Evolutionary conservation across 1,140 invertebrate species (phyloP).

Genomic region (Temnothorax longispinosus): DNA sequence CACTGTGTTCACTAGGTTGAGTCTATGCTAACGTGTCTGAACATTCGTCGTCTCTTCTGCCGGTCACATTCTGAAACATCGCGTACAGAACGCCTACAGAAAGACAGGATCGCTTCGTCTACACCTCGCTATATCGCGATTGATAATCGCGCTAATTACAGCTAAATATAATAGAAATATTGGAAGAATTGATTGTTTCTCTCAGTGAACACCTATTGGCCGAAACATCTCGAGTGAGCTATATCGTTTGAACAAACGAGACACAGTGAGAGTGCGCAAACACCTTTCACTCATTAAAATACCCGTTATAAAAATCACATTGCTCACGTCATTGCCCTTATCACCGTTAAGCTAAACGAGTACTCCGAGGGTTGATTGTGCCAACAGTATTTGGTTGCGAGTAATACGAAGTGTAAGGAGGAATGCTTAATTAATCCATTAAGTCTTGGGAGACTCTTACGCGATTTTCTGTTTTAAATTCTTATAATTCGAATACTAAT

Average conservation of each 20-base stretch:
- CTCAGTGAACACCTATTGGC: constrained; percentile 64
- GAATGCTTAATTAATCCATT: background rate
- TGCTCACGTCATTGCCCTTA: background rate
- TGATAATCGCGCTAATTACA: constrained; percentile 36
- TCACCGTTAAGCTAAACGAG: background rate
- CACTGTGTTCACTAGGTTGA: background rate
- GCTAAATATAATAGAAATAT: constrained; percentile 50
- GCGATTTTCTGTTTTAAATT: background rate
- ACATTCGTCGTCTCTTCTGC: constrained; percentile 29
- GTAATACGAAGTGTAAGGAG: background rate
- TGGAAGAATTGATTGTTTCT: constrained; percentile 62
- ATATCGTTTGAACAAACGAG: constrained; percentile 33
- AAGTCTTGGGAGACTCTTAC: background rate
- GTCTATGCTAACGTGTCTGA: constrained; percentile 41
- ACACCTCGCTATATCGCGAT: constrained; percentile 37
- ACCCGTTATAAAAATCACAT: constrained; percentile 51
- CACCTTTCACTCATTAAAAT: constrained; percentile 36
- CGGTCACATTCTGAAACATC: constrained; percentile 46
- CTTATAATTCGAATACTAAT: too few species aligned
- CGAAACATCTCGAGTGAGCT: constrained; percentile 38
- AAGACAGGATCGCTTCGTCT: background rate
- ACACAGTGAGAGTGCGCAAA: constrained; percentile 31
- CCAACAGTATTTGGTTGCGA: background rate
- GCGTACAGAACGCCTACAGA: background rate
- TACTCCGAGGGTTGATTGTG: background rate